These are phyloP conservation scores for Aphaenogaster floridana DNA, from an alignment of 1,140 invertebrate genomes.

Conservation along the genomic window DNA sequence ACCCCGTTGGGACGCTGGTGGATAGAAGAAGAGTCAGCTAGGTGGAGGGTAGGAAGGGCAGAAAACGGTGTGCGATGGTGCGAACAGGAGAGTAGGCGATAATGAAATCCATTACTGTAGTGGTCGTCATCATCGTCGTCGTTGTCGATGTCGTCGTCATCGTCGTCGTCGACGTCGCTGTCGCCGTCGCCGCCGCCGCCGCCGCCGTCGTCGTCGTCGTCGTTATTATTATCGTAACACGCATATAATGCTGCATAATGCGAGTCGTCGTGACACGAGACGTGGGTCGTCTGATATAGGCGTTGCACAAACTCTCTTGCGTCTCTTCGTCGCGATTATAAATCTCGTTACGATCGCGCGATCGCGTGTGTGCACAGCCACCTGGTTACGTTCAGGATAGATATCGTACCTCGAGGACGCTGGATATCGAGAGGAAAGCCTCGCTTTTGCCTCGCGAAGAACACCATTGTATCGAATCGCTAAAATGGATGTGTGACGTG, in stretches of 20 bases:
- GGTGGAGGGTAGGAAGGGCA: neutral
- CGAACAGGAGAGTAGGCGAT: slow-evolving; percentile 66
- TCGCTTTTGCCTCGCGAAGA: neutral
- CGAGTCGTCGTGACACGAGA: slow-evolving; percentile 71
- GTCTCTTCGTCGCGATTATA: slow-evolving; percentile 70
- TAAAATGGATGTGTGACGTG: neutral
- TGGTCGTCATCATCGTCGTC: slow-evolving; percentile 50
- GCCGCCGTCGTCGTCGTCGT: slow-evolving; percentile 72
- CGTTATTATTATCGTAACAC: slow-evolving; percentile 81
- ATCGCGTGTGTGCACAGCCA: slow-evolving; percentile 17
- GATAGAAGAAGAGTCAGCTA: slow-evolving; percentile 18
- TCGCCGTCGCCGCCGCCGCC: slow-evolving; percentile 57
- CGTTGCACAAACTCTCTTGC: slow-evolving; percentile 68
- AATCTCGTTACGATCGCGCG: slow-evolving; percentile 74
- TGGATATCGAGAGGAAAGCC: neutral
- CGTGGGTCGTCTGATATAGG: slow-evolving; percentile 69
- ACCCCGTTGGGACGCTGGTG: slow-evolving; percentile 42
- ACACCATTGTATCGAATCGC: neutral
- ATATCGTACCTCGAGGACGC: neutral
- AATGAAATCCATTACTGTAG: slow-evolving; percentile 82
- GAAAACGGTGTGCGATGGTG: slow-evolving; percentile 30
- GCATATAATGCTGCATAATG: slow-evolving; percentile 76
- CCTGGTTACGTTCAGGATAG: slow-evolving; percentile 31
- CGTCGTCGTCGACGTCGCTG: neutral
- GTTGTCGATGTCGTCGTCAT: slow-evolving; percentile 8